phyloP scores from a whole-genome alignment of 2,888 invertebrate species.

The Plusia festucae region DNA sequence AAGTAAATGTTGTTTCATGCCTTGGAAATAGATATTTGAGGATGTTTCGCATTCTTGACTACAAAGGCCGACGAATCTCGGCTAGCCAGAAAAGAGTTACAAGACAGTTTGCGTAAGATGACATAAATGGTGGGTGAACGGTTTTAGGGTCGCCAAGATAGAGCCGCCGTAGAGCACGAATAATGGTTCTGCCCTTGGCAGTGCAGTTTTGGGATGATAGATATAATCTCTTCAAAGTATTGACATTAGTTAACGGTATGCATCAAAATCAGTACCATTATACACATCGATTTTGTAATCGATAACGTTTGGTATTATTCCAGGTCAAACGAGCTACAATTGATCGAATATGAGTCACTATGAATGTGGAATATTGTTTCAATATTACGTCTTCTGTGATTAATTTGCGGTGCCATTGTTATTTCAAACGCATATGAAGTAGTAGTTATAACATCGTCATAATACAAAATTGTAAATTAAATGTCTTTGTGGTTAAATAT shows the following conservation, averaged over 20 bases:
- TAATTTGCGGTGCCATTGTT: slow-evolving; percentile 7
- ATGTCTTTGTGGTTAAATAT: background rate
- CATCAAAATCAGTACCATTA: background rate
- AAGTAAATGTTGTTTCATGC: too few species aligned
- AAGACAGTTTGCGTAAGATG: too few species aligned
- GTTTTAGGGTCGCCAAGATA: too few species aligned
- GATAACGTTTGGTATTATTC: slow-evolving; percentile 5
- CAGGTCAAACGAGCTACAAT: slow-evolving; percentile 11
- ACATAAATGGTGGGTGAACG: too few species aligned
- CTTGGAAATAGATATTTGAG: too few species aligned
- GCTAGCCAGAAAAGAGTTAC: too few species aligned
- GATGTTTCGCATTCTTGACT: too few species aligned
- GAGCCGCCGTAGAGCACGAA: too few species aligned
- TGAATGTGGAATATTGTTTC: slow-evolving; percentile 1
- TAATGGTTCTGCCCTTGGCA: too few species aligned
- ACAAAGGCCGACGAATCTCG: too few species aligned
- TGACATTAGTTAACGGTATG: background rate
- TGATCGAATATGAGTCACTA: slow-evolving; percentile 19
- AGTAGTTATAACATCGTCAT: background rate
- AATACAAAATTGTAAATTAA: background rate
- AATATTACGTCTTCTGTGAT: slow-evolving; percentile 6
- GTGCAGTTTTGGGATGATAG: too few species aligned
- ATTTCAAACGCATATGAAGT: slow-evolving; percentile 1
- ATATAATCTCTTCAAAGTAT: too few species aligned
- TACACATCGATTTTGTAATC: background rate